Base-by-base conservation (phyloP, 2,113 vertebrate species). In the Glareola pratincola region DNA sequence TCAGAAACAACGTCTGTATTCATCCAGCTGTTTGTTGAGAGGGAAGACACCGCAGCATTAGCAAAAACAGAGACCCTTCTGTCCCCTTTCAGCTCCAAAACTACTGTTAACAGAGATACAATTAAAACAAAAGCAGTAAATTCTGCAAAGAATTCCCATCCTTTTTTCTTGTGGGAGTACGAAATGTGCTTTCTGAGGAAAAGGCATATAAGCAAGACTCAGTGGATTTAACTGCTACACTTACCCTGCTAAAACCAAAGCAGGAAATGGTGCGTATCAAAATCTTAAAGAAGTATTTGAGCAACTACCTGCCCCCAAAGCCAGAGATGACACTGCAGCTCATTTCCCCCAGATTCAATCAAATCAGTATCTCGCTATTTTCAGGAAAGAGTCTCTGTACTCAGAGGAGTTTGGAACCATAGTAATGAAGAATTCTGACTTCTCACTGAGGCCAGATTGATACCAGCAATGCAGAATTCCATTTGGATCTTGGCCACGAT, bases 261-360 rank as follows among this genome's bases (percentile, higher is more conserved):
- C 0, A 0, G 19, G 18, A 19, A 62, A 47, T 3, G 3, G 14
- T 9, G 9, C 29, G 18, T 47, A 32, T 39, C 10, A 48, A 81
- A 74, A 68, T 20, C 22, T 74, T 64, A 4, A 43, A 37, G 51
- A 66, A 48, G 34, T 67, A 8, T 30, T 50, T 62, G 45, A 77
- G 39, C 8, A 66, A 24, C n/a, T 43, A 2, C 16, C 34, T 60
- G 14, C 34, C 41, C 23, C 21, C 48, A 68, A 62, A 83, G 14
- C 27, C 53, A 68, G 41, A 67, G 39, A n/a, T 68, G 41, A 56
- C 15, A 8, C 36, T 62, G 5, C 39, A 48, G 19, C 34, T 82
- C 19, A 23, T 63, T 78, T 83, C 29, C 18, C 54, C 16, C 36
- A 51, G 32, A 20, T 36, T 77, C 41, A 77, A 63, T 62, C 36